phyloP scores from a whole-genome alignment of 2,888 invertebrate genomes.

The Epirrhoe tristata region DNA sequence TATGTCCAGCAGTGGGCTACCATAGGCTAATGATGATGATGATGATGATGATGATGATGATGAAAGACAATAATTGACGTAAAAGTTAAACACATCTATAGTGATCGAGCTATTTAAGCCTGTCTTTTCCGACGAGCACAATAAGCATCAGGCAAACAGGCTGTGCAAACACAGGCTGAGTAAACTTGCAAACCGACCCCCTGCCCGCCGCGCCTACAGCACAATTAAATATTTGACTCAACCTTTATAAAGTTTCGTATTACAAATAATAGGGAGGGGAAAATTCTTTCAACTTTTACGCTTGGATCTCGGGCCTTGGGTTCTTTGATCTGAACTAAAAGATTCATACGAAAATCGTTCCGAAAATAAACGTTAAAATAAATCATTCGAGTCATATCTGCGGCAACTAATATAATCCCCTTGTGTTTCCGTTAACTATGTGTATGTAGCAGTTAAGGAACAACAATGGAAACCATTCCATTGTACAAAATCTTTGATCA shows the following conservation, averaged over 20 bases:
- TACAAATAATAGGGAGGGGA: slow-evolving; percentile 27
- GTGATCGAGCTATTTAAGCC: slow-evolving; percentile 14
- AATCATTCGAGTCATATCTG: slow-evolving; percentile 2
- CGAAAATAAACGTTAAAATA: slow-evolving; percentile 19
- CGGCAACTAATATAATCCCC: slow-evolving; percentile 21
- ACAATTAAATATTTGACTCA: slow-evolving; percentile 39
- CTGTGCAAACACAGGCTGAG: slow-evolving; percentile 66
- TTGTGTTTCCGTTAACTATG: slow-evolving; percentile 28
- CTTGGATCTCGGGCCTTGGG: slow-evolving; percentile 6
- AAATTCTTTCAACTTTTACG: slow-evolving; percentile 26
- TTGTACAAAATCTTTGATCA: slow-evolving; percentile 42
- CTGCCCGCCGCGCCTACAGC: slow-evolving; percentile 39
- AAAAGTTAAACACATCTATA: neutral
- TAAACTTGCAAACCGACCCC: slow-evolving; percentile 61
- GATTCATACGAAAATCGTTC: slow-evolving; percentile 24
- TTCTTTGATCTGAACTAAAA: slow-evolving; percentile 35
- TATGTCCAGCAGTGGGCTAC: no score
- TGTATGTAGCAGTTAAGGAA: slow-evolving; percentile 25
- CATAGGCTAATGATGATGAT: no score
- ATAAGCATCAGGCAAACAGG: slow-evolving; percentile 70
- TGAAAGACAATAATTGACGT: no score
- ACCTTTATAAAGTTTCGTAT: slow-evolving; percentile 37
- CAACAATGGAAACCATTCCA: slow-evolving; percentile 35
- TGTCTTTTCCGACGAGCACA: slow-evolving; percentile 48
- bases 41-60: no score